A percentile compares a stretch with the other conserved stretches of the same genome.
phyloP scores from a whole-genome alignment of 2,888 invertebrate species.

The Bugulina stolonifera region DNA sequence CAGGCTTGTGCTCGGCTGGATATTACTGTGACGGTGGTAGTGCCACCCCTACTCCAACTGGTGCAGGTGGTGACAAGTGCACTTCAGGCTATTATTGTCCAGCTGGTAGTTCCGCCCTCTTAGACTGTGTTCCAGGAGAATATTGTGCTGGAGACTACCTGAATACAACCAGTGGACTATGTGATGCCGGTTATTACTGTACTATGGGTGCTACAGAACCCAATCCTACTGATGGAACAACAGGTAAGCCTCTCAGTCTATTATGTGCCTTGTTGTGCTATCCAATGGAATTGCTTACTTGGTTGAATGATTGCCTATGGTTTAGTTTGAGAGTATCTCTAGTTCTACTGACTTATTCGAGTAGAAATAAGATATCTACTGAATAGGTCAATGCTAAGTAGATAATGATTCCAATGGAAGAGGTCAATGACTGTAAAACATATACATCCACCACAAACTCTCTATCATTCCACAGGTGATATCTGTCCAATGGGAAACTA shows the following conservation, averaged over 20 bases:
- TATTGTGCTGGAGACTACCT: slow-evolving; percentile 40
- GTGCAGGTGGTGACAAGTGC: slow-evolving; percentile 37
- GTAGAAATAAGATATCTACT: too few relatives aligned
- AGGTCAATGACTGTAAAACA: too few relatives aligned
- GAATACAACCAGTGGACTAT: slow-evolving; percentile 39
- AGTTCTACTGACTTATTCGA: too few relatives aligned
- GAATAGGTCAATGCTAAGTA: too few relatives aligned
- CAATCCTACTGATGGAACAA: slow-evolving; percentile 41
- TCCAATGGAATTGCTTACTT: too few relatives aligned
- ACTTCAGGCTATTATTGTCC: slow-evolving; percentile 42
- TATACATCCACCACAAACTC: too few relatives aligned
- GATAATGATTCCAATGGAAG: too few relatives aligned
- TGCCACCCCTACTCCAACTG: slow-evolving; percentile 62
- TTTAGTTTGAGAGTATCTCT: too few relatives aligned
- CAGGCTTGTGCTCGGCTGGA: slow-evolving; percentile 41
- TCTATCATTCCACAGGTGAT: too few relatives aligned
- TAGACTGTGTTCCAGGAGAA: slow-evolving; percentile 34
- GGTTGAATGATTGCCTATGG: too few relatives aligned
- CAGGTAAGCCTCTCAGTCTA: slow-evolving; percentile 14
- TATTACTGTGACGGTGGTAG: slow-evolving; percentile 87
- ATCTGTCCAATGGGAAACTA: slow-evolving; percentile 36
- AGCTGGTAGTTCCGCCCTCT: slow-evolving; percentile 36
- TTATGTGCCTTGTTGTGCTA: too few relatives aligned
- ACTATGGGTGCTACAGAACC: slow-evolving; percentile 35
- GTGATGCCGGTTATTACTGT: slow-evolving; percentile 45